phyloP scores from a whole-genome alignment of 2,797 vertebrate species.

The Falco columbarius region DNA sequence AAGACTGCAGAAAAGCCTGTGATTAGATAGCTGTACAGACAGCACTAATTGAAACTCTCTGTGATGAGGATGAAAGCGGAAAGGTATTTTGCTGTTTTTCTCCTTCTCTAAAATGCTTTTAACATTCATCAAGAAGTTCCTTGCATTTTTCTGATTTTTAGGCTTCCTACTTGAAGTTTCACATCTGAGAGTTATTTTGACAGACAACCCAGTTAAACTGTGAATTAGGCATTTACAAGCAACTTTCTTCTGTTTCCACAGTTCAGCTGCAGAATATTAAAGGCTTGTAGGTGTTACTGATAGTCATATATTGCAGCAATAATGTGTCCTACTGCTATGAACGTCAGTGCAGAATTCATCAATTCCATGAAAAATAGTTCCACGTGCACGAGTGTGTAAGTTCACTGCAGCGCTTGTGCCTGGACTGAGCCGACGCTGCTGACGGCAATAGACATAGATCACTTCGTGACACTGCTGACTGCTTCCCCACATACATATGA shows the following conservation, averaged over 20 bases:
- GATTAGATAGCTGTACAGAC: background rate
- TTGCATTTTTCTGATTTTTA: background rate
- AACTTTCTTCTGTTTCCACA: conserved; percentile 25
- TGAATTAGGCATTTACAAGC: conserved; percentile 31
- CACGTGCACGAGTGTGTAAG: background rate
- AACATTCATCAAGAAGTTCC: background rate
- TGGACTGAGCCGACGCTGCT: background rate
- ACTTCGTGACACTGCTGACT: background rate
- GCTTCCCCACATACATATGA: background rate
- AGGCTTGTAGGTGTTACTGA: conserved; percentile 40
- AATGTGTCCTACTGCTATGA: background rate
- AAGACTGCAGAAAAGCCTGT: background rate
- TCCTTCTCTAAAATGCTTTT: background rate
- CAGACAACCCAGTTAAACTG: background rate
- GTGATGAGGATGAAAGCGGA: background rate
- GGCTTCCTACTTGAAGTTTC: background rate
- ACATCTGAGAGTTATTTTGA: conserved; percentile 1
- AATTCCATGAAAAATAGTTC: background rate
- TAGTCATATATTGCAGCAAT: background rate
- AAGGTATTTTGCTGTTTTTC: background rate
- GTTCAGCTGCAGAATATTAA: conserved; percentile 23
- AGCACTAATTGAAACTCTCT: conserved; percentile 10
- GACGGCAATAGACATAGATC: background rate
- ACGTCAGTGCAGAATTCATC: background rate
- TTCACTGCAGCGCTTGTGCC: background rate